A percentile compares a stretch with the other conserved stretches of the same genome.
These are phyloP conservation scores for Eutrigla gurnardus DNA, from an alignment of 2,797 vertebrate genomes.

Conservation along the genomic window DNA sequence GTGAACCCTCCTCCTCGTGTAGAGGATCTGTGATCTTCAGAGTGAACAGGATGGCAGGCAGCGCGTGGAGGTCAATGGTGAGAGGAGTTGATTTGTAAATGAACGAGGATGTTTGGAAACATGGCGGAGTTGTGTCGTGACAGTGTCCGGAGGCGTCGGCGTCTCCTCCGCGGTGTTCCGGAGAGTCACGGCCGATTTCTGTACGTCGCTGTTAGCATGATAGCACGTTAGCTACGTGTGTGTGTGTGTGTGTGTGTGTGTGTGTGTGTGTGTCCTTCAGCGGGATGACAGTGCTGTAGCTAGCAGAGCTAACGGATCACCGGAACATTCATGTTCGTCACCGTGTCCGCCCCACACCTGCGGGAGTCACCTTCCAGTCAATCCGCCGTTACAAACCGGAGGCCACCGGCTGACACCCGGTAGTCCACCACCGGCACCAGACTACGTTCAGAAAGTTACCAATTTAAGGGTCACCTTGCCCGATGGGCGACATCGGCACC, in stretches of 20 bases:
- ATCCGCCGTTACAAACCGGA: too few relatives aligned
- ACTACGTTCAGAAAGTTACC: rapidly evolving
- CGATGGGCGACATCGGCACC: rapidly evolving
- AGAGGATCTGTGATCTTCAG: constrained; percentile 24
- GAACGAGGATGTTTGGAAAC: too few relatives aligned
- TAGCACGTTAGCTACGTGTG: constrained; percentile 11
- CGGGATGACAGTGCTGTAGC: neutral
- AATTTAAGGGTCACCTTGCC: neutral
- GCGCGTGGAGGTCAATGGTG: constrained; percentile 87
- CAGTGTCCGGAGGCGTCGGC: too few relatives aligned
- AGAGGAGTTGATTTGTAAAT: constrained; percentile 22
- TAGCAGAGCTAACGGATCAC: neutral
- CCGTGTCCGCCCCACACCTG: too few relatives aligned
- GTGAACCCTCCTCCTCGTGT: neutral
- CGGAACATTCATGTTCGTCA: too few relatives aligned
- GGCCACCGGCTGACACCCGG: too few relatives aligned
- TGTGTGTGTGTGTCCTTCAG: constrained; percentile 54
- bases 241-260: constrained; percentile 17
- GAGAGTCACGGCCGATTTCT: neutral
- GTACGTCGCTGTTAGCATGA: neutral
- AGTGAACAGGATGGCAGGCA: constrained; percentile 77
- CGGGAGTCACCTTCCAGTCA: too few relatives aligned
- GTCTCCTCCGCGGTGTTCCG: neutral
- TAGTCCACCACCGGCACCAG: neutral
- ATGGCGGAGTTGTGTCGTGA: too few relatives aligned